Evolutionary conservation across 2,797 vertebrate species (phyloP), one percentile per base, ranked within the genome.

Genomic region (Eospalax fontanierii): DNA sequence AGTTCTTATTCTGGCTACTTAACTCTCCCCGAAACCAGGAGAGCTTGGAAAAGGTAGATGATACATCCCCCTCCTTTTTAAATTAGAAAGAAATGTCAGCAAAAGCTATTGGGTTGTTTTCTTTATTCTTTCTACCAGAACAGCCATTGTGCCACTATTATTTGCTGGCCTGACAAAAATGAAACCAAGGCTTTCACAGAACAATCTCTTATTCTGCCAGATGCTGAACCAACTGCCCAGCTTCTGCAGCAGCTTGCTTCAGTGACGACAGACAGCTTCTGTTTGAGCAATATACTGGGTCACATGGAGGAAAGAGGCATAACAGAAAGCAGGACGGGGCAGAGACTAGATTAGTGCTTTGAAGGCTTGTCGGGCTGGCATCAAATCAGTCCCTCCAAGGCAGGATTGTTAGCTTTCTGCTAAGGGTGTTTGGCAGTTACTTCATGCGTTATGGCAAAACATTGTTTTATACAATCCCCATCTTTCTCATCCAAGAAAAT

Each of bases 81-180:
- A 30, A 76, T 61, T 63, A 88, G 86, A 97, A 97, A 95, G 76
- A 92, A 96, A 93, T 83, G 65, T 43, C 96, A 92, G 80, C 95
- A 96, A 97, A 95, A 92, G 30, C 11, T 97, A 95, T 74, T 93
- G 12, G 18, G 87, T 97, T 97, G 75, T 96, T 95, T 95, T 30
- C 89, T 96, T 97, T 97, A 65, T 96, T 85, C 43, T 96, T 97
- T 98, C 96, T 93, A 95, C 95, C 97, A 96, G 90, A 74, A 90
- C 97, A 97, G 78, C 89, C 94, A 91, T 76, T 7, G 24, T 92
- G 93, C 63, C 50, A 74, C 54, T 92, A 46, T 68, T 97, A 71
- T 96, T 95, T 96, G 96, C 66, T 94, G 75, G 89, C 63, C 84
- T 90, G 94, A 97, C 87, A 81, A 71, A 97, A 98, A 96, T 15